These are phyloP conservation scores for Platycercus adscitus DNA, from an alignment of 2,113 vertebrate genomes.

Conservation along the genomic window DNA sequence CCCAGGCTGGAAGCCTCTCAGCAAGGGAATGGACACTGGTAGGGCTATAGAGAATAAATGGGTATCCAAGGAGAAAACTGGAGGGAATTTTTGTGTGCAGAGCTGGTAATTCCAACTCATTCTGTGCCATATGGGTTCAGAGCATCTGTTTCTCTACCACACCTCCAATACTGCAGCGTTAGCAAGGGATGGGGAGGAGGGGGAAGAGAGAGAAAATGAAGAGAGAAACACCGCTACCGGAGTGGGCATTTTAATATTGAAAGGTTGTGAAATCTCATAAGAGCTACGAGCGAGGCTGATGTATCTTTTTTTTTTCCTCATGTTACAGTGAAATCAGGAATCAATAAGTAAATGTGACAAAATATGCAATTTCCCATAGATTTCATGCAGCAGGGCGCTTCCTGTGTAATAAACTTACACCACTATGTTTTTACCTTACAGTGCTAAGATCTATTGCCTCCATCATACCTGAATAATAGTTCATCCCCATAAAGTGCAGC, in stretches of 20 bases:
- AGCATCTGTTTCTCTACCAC: neutral
- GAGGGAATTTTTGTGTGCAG: neutral
- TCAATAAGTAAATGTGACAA: slow-evolving; percentile 85
- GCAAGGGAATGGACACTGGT: neutral
- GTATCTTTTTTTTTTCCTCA: slow-evolving; percentile 32
- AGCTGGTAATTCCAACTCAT: neutral
- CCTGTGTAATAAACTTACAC: slow-evolving; percentile 79
- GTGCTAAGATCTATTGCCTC: slow-evolving; percentile 47
- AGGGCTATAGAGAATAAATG: neutral
- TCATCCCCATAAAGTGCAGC: slow-evolving; percentile 62
- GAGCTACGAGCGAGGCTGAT: slow-evolving; percentile 73
- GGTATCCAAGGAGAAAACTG: neutral
- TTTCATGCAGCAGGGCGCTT: slow-evolving; percentile 67
- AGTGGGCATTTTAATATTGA: slow-evolving; percentile 82
- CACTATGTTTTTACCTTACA: neutral
- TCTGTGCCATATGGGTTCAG: neutral
- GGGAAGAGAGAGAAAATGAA: slow-evolving; percentile 55
- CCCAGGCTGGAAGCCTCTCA: neutral
- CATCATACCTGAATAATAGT: slow-evolving; percentile 74
- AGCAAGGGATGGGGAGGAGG: neutral
- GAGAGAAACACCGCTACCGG: slow-evolving; percentile 59
- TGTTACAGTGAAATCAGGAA: slow-evolving; percentile 73
- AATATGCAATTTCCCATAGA: slow-evolving; percentile 82
- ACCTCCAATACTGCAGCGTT: slow-evolving; percentile 28
- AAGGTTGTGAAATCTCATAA: slow-evolving; percentile 83